Evolutionary conservation across 2,888 invertebrate genomes (phyloP).

Genomic region (Callimorpha dominula): DNA sequence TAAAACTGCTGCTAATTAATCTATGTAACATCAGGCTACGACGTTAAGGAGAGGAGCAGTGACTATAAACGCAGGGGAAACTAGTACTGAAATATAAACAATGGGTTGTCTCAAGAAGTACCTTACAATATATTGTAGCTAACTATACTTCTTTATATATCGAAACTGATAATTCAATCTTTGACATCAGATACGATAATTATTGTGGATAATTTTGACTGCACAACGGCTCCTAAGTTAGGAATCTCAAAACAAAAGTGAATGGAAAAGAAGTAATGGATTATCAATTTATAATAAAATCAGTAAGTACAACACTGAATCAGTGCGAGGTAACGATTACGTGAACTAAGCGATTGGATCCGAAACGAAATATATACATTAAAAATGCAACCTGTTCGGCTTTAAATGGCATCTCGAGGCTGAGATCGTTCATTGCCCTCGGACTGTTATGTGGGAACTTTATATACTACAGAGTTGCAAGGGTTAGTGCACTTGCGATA

Average conservation of each 20-base stretch:
- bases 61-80: too few species aligned
- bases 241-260: neutral
- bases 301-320: neutral
- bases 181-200: neutral
- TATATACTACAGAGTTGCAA: conserved; percentile 57
- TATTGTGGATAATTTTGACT: neutral
- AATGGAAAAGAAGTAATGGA: neutral
- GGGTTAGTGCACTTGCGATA: conserved; percentile 59
- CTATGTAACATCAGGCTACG: too few species aligned
- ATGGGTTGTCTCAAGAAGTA: neutral
- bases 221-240: neutral
- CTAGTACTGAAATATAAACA: too few species aligned
- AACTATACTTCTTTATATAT: neutral
- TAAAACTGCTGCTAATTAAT: too few species aligned
- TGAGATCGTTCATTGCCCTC: conserved; percentile 73
- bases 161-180: neutral
- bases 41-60: too few species aligned
- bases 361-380: conserved; percentile 50
- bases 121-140: neutral
- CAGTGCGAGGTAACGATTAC: conserved; percentile 21
- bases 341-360: conserved; percentile 42
- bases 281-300: neutral
- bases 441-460: conserved; percentile 60
- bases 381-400: conserved; percentile 62
- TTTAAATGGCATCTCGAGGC: conserved; percentile 68